Conservation (phyloP, 2,113 vertebrate genomes). For the Thryonomys swinderianus region DNA sequence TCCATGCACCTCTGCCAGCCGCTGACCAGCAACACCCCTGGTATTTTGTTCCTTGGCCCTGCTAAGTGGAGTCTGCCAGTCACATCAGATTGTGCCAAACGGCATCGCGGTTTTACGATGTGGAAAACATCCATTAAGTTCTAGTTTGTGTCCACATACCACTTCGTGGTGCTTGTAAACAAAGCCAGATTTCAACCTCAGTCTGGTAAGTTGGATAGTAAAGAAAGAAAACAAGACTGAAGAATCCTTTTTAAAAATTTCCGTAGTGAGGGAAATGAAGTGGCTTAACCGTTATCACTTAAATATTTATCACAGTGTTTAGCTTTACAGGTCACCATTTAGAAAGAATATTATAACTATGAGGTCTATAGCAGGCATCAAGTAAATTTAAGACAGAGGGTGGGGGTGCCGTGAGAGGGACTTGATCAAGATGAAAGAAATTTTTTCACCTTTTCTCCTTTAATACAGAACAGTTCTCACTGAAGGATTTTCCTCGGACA, state of each 20-base stretch:
- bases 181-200: constrained; percentile 66
- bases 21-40: constrained; percentile 79
- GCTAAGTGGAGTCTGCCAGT: constrained; percentile 81
- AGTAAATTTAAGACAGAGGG: neutral
- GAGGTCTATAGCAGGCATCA: neutral
- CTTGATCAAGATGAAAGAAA: neutral
- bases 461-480: neutral
- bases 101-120: constrained; percentile 75
- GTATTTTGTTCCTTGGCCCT: constrained; percentile 78
- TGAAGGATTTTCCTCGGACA: neutral
- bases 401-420: neutral
- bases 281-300: neutral
- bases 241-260: neutral
- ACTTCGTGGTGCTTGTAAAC: constrained; percentile 75
- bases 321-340: neutral
- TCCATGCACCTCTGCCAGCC: constrained; percentile 74
- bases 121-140: constrained; percentile 77
- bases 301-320: neutral
- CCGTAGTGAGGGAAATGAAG: neutral
- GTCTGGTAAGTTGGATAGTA: constrained; percentile 31
- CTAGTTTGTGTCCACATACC: constrained; percentile 64
- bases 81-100: constrained; percentile 80
- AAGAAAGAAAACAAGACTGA: neutral
- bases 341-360: neutral
- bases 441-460: neutral